Evolutionary conservation across 1,140 invertebrate species (phyloP).

Genomic region (Chlorops oryzae): DNA sequence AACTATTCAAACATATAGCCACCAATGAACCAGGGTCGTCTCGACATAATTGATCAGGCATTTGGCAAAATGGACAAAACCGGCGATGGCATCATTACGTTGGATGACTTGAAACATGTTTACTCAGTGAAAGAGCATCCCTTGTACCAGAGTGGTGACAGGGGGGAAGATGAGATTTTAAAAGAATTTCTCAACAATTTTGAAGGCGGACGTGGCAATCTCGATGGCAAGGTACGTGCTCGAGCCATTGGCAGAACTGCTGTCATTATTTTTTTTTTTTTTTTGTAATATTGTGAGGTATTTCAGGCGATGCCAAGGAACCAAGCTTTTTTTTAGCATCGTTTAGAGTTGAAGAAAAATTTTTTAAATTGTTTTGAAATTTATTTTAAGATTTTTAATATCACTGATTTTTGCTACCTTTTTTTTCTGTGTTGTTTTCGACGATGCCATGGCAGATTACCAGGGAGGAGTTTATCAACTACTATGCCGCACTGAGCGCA

Average conservation of each 20-base stretch:
- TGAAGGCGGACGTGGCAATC: constrained; percentile 65
- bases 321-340: too few relatives aligned
- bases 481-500: constrained; percentile 87
- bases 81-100: constrained; percentile 76
- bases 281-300: too few relatives aligned
- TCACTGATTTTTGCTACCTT: too few relatives aligned
- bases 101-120: constrained; percentile 66
- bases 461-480: constrained; percentile 88
- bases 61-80: constrained; percentile 86
- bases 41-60: constrained; percentile 71
- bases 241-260: too few relatives aligned
- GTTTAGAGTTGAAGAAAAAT: neutral
- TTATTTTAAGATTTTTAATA: too few relatives aligned
- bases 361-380: neutral
- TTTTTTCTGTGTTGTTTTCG: too few relatives aligned
- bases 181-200: constrained; percentile 83
- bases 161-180: constrained; percentile 79
- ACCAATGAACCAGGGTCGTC: constrained; percentile 70
- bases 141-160: constrained; percentile 81
- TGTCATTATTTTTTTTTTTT: too few relatives aligned
- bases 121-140: constrained; percentile 44
- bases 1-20: constrained; percentile 57
- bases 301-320: too few relatives aligned
- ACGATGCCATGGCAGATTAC: too few relatives aligned
- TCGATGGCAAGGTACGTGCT: constrained; percentile 73